Evolutionary conservation across 1,140 invertebrate species (phyloP), one percentile per base, ranked within the genome.

Genomic region (Lasioglossum albipes): DNA sequence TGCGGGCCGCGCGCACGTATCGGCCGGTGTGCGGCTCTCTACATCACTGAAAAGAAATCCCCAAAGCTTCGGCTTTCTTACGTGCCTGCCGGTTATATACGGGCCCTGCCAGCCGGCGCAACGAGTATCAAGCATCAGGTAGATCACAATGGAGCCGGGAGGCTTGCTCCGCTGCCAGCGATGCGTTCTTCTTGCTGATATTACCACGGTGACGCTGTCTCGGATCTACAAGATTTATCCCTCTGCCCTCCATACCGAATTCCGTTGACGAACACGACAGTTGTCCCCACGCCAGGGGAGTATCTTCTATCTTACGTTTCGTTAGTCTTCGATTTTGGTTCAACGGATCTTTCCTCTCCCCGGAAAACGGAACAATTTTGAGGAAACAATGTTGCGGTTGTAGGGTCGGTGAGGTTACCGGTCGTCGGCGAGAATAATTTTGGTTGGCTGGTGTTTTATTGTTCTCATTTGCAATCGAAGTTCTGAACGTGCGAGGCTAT

Each of bases 11-110:
- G 61, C 41, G 75, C 68, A 67, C 72, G n/a, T 0, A 75, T 81
- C 75, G 75, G 36, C 36, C 57, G 52, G 52, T n/a, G 12, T 12
- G 64, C 20, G 49, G 41, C 31, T 36, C 74, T 22, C 65, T 84
- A 82, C 84, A 86, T 87, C 76, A 79, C 72, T 45, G 69, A 62
- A 67, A n/a, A 79, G 75, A 87, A 83, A 86, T 86, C 87, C 82
- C 78, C 12, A 76, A 88, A 87, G 85, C 86, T 86, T 79, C 76
- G 68, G 67, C 67, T 75, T 83, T 54, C 82, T 85, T 85, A 74
- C 77, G 61, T 72, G 67, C 59, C 79, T 22, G 41, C 71, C 22
- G 61, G 70, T 82, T 86, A 54, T 75, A 72, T 69, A 62, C 45
- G 45, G 70, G 49, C 16, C 16, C 20, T n/a, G 66, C n/a, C 68